Conservation (phyloP, 2,113 vertebrate genomes). For the Plestiodon gilberti region DNA sequence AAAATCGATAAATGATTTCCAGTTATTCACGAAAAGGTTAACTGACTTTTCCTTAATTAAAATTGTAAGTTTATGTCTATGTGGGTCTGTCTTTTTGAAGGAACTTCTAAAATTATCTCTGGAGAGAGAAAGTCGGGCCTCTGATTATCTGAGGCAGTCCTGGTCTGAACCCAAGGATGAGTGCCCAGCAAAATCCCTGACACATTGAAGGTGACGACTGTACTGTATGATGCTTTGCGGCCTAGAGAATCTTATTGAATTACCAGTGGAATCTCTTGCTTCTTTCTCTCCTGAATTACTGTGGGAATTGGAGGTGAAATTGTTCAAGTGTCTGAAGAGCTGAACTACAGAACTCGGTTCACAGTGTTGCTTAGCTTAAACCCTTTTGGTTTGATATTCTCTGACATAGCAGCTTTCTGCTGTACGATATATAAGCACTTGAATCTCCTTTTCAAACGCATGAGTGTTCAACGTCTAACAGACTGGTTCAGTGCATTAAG, state of each 20-base stretch:
- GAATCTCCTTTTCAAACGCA: background rate
- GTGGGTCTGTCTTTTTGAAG: background rate
- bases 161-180: too few relatives aligned
- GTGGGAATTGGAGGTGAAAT: background rate
- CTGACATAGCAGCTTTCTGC: background rate
- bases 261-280: background rate
- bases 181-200: background rate
- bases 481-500: background rate
- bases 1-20: too few relatives aligned
- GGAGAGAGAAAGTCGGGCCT: background rate
- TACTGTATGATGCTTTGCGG: background rate
- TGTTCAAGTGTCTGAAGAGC: background rate
- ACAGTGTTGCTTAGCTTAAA: fast-evolving
- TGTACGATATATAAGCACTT: background rate
- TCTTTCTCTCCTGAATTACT: background rate
- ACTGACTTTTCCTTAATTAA: too few relatives aligned
- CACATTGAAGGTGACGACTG: background rate
- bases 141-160: background rate
- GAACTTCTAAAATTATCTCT: background rate
- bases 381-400: background rate
- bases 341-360: background rate
- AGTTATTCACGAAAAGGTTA: too few relatives aligned
- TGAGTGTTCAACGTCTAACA: background rate
- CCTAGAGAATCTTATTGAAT: background rate
- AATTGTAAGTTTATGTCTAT: too few relatives aligned